Base-by-base conservation (phyloP, 2,888 invertebrate genomes). In the Hemistola chrysoprasaria region DNA sequence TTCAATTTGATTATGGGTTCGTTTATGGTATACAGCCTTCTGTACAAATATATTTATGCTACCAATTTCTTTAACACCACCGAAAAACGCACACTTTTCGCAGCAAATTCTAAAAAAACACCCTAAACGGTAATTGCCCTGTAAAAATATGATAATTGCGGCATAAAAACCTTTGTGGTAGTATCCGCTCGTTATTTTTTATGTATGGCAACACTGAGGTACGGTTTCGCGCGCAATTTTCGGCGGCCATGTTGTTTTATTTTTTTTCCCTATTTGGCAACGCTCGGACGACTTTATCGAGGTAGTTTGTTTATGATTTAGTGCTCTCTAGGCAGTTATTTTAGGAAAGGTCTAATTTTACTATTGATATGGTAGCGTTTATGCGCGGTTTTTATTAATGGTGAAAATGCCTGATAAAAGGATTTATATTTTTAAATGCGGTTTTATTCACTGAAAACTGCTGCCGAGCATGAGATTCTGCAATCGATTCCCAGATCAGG, bases 121-220 rank as follows among this genome's bases (percentile, higher is more conserved):
- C 60, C 56, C 62, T 65, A 71, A 73, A 70, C 69, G 71, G 73
- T 83, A 83, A 84, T 81, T 78, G 80, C 71, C 56, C 53, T 40
- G 53, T 62, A 62, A 72, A 78, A 78, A 79, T 83, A 82, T 82
- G 81, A 80, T 86, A 86, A 86, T 85, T 71, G 79, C 59, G 56
- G 59, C 69, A 70, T 76, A 69, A 77, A 71, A 77, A 71, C 78
- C 76, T 78, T 76, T 75, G 74, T 69, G 70, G 74, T 63, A 62
- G 61, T 60, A 59, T 57, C 55, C 58, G 65, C 75, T 75, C 78
- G 72, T 84, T 83, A 81, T 75, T 72, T 77, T 78, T 71, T 76
- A 70, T 63, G 72, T 51, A 52, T 56, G 49, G 51, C 49, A 57
- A 74, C 80, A 74, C 65, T 58, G 57, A 55, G 54, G 49, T 56